phyloP scores from a whole-genome alignment of 2,888 invertebrate genomes.

The Protodeltote pygarga region DNA sequence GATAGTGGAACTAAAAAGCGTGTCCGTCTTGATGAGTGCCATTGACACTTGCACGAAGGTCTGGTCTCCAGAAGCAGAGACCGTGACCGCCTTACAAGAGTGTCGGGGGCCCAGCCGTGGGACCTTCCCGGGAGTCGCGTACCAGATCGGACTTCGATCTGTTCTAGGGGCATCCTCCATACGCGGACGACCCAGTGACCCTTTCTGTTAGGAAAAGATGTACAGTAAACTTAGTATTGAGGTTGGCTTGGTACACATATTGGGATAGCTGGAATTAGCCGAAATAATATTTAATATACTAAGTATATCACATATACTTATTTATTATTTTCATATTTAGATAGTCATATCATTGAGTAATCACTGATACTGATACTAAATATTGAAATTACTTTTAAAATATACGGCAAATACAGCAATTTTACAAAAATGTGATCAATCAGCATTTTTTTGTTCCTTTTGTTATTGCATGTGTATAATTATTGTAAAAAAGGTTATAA shows the following conservation, averaged over 20 bases:
- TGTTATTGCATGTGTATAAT: neutral
- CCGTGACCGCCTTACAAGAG: constrained; percentile 96
- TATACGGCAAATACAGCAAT: too few relatives aligned
- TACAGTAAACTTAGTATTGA: too few relatives aligned
- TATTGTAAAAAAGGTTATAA: too few relatives aligned
- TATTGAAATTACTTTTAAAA: too few relatives aligned
- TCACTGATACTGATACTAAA: too few relatives aligned
- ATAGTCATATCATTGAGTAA: too few relatives aligned
- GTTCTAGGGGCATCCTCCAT: constrained; percentile 69
- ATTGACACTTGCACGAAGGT: constrained; percentile 97
- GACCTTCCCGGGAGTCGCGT: constrained; percentile 91
- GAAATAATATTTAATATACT: too few relatives aligned
- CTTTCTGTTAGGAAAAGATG: constrained; percentile 74
- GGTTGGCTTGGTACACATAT: too few relatives aligned
- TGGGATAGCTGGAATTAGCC: too few relatives aligned
- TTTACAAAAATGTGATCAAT: too few relatives aligned
- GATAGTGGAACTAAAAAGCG: constrained; percentile 94
- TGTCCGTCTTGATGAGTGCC: constrained; percentile 96
- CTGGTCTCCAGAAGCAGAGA: constrained; percentile 98
- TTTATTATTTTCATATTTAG: too few relatives aligned
- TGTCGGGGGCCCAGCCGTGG: constrained; percentile 94
- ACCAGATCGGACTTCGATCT: constrained; percentile 88
- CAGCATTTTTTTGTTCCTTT: neutral
- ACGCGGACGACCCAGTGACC: constrained; percentile 85
- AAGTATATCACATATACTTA: too few relatives aligned